Base-by-base conservation (phyloP, 2,888 invertebrate species). In the Cactoblastis cactorum region DNA sequence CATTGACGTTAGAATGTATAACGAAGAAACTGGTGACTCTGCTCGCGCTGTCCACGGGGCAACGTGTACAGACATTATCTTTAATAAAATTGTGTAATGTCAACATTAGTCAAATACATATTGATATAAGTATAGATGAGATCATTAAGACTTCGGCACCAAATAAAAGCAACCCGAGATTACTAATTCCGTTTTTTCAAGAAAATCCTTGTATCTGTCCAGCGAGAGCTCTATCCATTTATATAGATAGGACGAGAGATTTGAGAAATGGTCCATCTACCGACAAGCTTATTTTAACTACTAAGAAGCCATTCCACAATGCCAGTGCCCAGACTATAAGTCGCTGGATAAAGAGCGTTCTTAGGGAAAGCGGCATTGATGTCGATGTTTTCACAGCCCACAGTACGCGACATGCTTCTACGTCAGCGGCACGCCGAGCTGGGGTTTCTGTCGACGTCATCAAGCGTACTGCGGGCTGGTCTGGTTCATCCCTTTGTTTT, bases 391-490 rank as follows among this genome's bases (percentile, higher is more conserved):
- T 50, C 37, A 38, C 48, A 8, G 35, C 55, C 2, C 55, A 55
- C 38, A 55, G 55, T 12, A 52, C 53, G 1, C 47, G 52, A 0
- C 52, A 55, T 18, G 50, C 53, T 3, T 45, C 55, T 4, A 55
- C 57, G 4, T 55, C 55, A 2, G 51, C 52, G 1, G 53, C 57
- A 0, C n/a, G 17, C 3, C 38, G 45, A 0, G 28, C 45, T 4
- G 28, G 45, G 6, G 8, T 45, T 0, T 45, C 45, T 1, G 9
- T 51, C 1, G 46, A 51, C 15, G 22, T 46, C 9, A 51, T 46
- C 3, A 24, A 22, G 33, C 11, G 14, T 1, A 18, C 46, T 9
- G 46, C 47, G 1, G 46, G 51, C 5, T 47, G 47, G 51, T 22
- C 45, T 8, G 45, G 14, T 1, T 8, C 5, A 1, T 32, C 45